Conservation (phyloP, 2,113 vertebrate species). For the Cynocephalus volans region DNA sequence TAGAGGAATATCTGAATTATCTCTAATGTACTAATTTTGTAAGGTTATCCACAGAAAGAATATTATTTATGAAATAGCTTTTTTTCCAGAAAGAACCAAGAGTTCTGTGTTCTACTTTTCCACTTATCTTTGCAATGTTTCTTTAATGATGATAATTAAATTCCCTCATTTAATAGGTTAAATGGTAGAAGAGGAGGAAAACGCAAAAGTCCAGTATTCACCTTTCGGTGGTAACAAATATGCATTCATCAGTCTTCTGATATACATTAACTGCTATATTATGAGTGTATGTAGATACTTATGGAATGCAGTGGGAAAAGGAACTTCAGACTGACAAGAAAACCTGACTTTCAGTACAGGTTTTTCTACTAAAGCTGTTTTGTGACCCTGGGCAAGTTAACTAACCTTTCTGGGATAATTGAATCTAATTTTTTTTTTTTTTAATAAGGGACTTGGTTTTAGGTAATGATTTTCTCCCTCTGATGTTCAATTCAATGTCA, state of each 20-base stretch:
- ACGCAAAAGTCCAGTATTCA: background rate
- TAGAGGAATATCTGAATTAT: background rate
- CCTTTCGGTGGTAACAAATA: background rate
- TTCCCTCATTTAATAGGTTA: background rate
- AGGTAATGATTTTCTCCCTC: background rate
- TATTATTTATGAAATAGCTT: background rate
- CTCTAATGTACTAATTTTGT: background rate
- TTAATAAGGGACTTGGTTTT: background rate
- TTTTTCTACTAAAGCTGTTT: background rate
- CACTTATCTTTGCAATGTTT: background rate
- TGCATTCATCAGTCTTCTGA: background rate
- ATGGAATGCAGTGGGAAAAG: background rate
- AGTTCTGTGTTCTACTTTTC: background rate
- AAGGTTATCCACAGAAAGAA: background rate
- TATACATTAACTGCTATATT: background rate
- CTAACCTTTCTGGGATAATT: background rate
- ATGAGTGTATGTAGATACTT: background rate
- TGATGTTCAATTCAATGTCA: background rate
- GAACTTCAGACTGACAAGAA: background rate
- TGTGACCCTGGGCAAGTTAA: background rate
- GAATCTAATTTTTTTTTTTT: background rate
- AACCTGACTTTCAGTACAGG: background rate
- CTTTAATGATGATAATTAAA: background rate
- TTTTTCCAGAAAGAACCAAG: background rate
- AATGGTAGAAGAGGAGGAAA: background rate